These are phyloP conservation scores for Gobius niger DNA, from an alignment of 2,113 vertebrate species.

Conservation along the genomic window DNA sequence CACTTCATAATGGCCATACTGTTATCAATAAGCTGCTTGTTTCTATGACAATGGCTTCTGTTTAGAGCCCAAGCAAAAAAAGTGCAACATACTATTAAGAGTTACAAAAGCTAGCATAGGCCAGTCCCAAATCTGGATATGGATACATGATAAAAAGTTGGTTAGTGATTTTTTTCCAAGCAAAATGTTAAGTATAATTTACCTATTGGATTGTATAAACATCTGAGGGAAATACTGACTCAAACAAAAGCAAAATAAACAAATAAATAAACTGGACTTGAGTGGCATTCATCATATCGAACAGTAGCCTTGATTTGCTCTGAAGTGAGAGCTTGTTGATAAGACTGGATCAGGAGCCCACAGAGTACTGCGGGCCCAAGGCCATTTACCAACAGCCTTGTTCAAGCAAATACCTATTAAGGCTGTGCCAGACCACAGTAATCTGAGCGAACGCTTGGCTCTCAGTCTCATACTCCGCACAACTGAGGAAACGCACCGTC, in stretches of 20 bases:
- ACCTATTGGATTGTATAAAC: too few species aligned
- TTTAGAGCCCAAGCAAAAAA: neutral
- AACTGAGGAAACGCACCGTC: neutral
- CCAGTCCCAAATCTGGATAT: too few species aligned
- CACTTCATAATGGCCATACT: neutral
- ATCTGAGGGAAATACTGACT: too few species aligned
- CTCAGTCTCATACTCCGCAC: neutral
- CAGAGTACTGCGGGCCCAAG: neutral
- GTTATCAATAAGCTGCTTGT: neutral
- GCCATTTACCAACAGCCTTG: constrained; percentile 9
- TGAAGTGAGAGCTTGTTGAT: constrained; percentile 15
- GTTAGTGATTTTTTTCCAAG: too few species aligned
- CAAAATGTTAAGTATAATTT: too few species aligned
- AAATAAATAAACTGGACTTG: too few species aligned
- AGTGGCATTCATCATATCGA: neutral
- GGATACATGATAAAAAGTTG: too few species aligned
- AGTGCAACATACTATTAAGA: neutral
- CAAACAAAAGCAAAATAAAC: too few species aligned
- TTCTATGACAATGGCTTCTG: neutral
- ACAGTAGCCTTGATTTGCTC: neutral
- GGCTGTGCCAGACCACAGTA: constrained; percentile 7
- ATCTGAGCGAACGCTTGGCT: constrained; percentile 2
- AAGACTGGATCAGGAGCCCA: constrained; percentile 5
- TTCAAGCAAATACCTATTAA: constrained; percentile 9
- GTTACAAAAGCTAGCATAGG: too few species aligned